Base-by-base conservation (phyloP, 2,797 vertebrate genomes). In the Galagoides demidoff region DNA sequence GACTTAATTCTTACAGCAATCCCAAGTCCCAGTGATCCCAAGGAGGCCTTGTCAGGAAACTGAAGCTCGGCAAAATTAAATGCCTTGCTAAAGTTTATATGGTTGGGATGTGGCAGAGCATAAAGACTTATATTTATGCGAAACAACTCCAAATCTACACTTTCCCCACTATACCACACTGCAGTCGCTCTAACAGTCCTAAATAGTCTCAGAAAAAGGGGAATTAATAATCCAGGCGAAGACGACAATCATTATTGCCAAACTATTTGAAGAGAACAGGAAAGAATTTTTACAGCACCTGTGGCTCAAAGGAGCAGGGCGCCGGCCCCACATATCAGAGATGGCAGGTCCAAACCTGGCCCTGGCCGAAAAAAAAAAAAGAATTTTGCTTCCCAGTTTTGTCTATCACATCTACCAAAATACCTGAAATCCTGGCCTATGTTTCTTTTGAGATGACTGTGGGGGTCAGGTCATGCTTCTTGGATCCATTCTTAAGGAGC, bases 21-120 rank as follows among this genome's bases (percentile, higher is more conserved):
- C n/a, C 68, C 34, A 64, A 57, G n/a, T 79, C n/a, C 52, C n/a
- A 57, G 8, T 25, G 52, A 57, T 59, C 23, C 13, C n/a, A 57
- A 0, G 16, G 57, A 64, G 39, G 29, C 37, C 25, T 9, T 92
- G 59, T 59, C 34, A 31, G 31, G 27, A 89, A 89, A 92, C 23
- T 23, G 68, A 90, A 23, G 29, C 79, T 90, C 61, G 27, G 52
- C n/a, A 89, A 88, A 78, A 57, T 49, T 23, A 85, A 95, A n/a
- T 29, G 57, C 49, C 73, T 83, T 23, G 29, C 5, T 81, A 64
- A 91, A 84, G 31, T 3, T 68, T 68, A n/a, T 68, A n/a, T 9
- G 25, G 22, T 39, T 66, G 49, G 49, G 3, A 34, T 27, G 39
- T 17, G 27, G 23, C 22, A 76, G 57, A 83, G n/a, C 27, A 7